Percentiles rank a stretch among this genome's conserved stretches.
Conservation (phyloP, 2,113 vertebrate genomes). For the Chaenogobius annularis region DNA sequence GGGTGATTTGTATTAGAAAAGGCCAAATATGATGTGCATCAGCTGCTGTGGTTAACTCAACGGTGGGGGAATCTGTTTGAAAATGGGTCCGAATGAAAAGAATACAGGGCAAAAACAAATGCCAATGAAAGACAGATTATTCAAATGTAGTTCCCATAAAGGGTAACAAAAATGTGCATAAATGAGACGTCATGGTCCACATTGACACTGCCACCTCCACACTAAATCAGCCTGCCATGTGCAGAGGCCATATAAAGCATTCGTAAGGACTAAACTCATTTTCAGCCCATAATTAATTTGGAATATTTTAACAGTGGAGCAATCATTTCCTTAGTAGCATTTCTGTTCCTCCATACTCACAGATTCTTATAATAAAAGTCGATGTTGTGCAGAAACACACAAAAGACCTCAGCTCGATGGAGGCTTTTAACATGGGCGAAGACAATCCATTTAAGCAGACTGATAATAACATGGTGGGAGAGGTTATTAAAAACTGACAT, state of each 20-base stretch:
- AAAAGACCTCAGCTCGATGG: slow-evolving; percentile 11
- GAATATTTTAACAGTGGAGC: slow-evolving; percentile 2
- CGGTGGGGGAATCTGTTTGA: neutral
- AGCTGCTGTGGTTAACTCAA: slow-evolving; percentile 11
- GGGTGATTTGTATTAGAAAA: slow-evolving; percentile 33
- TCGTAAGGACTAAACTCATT: slow-evolving; percentile 17
- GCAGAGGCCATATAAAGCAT: slow-evolving; percentile 4
- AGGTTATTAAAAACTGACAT: slow-evolving; percentile 25
- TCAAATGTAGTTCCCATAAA: neutral
- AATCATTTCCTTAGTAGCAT: slow-evolving; percentile 12
- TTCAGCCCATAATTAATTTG: slow-evolving; percentile 15
- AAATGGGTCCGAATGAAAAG: neutral
- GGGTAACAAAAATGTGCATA: neutral
- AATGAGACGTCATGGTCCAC: neutral
- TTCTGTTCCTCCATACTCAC: slow-evolving; percentile 9
- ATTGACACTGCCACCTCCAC: slow-evolving; percentile 13
- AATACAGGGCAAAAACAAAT: slow-evolving; percentile 4
- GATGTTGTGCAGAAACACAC: slow-evolving; percentile 21
- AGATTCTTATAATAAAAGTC: slow-evolving; percentile 13
- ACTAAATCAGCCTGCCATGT: slow-evolving; percentile 18
- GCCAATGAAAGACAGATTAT: neutral
- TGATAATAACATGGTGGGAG: slow-evolving; percentile 29
- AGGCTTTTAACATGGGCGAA: slow-evolving; percentile 10
- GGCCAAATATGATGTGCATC: slow-evolving; percentile 6
- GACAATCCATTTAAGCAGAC: slow-evolving; percentile 28